Percentiles rank a stretch among this genome's conserved stretches.
These are phyloP conservation scores for Lasius fuliginosus DNA, from an alignment of 2,888 invertebrate species.

Conservation along the genomic window DNA sequence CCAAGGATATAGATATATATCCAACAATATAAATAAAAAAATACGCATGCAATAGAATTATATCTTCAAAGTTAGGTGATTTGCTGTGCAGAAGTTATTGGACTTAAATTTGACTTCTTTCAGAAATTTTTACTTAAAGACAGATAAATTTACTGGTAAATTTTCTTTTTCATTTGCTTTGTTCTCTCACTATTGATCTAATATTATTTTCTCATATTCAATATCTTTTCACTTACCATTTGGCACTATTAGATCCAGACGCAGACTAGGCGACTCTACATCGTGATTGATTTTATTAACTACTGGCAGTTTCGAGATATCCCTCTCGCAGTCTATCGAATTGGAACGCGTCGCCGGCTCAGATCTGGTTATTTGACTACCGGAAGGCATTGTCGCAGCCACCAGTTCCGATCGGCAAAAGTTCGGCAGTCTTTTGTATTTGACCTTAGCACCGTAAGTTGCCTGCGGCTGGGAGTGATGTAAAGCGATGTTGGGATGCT, in stretches of 20 bases:
- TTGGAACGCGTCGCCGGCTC: conserved; percentile 82
- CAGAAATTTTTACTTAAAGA: background rate
- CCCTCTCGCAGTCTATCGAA: conserved; percentile 82
- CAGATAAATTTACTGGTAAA: background rate
- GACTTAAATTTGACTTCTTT: background rate
- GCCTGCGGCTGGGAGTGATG: conserved; percentile 64
- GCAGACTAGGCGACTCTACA: conserved; percentile 69
- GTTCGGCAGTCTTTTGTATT: conserved; percentile 57
- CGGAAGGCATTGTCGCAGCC: conserved; percentile 66
- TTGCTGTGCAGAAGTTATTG: background rate
- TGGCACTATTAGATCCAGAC: conserved; percentile 79
- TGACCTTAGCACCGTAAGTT: conserved; percentile 58
- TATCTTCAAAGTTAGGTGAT: background rate
- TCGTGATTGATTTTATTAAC: conserved; percentile 69
- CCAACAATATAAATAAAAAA: background rate
- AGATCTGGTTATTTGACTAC: conserved; percentile 76
- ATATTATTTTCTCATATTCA: background rate
- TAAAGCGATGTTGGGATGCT: conserved; percentile 61
- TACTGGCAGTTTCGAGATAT: conserved; percentile 70
- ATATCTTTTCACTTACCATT: conserved; percentile 74
- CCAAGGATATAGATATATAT: background rate
- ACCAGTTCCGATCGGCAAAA: conserved; percentile 64
- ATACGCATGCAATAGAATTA: too few relatives aligned
- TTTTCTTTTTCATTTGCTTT: conserved; percentile 1
- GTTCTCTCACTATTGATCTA: conserved; percentile 13